Conservation (phyloP, 2,113 vertebrate genomes). For the Pitta sordida region DNA sequence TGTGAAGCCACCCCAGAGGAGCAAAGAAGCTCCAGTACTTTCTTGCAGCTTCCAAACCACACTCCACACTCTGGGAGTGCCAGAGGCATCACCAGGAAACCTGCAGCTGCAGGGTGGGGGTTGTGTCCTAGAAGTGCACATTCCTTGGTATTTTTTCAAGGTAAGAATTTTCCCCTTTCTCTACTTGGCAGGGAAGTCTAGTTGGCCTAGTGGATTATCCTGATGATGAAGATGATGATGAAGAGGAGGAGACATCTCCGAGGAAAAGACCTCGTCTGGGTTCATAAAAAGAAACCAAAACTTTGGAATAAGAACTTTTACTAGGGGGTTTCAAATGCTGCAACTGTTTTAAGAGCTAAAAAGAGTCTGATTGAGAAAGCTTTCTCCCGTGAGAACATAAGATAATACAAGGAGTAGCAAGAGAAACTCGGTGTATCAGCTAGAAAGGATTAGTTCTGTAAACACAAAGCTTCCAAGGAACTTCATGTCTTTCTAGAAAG, state of each 20-base stretch:
- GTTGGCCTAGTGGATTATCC: slow-evolving; percentile 98
- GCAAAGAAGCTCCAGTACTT: neutral
- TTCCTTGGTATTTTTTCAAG: neutral
- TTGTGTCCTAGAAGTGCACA: neutral
- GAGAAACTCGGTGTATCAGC: slow-evolving; percentile 68
- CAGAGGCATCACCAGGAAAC: neutral
- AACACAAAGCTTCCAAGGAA: slow-evolving; percentile 75
- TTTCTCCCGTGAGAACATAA: slow-evolving; percentile 73
- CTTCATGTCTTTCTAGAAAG: slow-evolving; percentile 73
- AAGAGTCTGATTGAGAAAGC: slow-evolving; percentile 76
- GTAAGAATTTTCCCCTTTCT: neutral
- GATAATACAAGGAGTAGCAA: slow-evolving; percentile 79
- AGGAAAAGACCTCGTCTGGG: slow-evolving; percentile 94
- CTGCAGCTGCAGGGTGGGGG: neutral
- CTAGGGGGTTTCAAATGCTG: slow-evolving; percentile 78
- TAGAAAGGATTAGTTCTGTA: slow-evolving; percentile 77
- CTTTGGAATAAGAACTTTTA: slow-evolving; percentile 53
- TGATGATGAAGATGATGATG: slow-evolving; percentile 95
- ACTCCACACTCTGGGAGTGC: neutral
- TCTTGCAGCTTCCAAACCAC: neutral
- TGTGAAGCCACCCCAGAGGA: neutral
- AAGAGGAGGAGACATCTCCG: slow-evolving; percentile 90
- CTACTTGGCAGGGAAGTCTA: slow-evolving; percentile 79
- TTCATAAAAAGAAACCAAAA: slow-evolving; percentile 82
- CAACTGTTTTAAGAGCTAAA: slow-evolving; percentile 77